Conservation (phyloP, 1,140 invertebrate species). For the Macrobrachium nipponense region DNA sequence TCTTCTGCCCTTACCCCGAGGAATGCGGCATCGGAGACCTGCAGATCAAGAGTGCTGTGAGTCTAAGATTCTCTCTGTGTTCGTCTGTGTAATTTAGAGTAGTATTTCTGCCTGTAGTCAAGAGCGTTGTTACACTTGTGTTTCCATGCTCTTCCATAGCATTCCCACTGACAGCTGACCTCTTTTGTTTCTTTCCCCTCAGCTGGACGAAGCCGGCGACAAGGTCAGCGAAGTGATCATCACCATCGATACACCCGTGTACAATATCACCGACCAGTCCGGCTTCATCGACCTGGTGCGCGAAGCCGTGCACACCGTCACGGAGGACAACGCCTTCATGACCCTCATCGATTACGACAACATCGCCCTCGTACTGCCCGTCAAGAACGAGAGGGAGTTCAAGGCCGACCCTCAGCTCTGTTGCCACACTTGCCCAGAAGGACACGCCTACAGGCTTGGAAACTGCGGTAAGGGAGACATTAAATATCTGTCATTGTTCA, state of each 20-base stretch:
- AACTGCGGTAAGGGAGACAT: conserved; percentile 63
- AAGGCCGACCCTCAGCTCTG: conserved; percentile 64
- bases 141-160: neutral
- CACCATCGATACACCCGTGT: conserved; percentile 65
- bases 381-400: conserved; percentile 45
- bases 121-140: neutral
- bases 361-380: conserved; percentile 64
- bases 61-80: neutral
- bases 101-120: neutral
- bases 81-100: neutral
- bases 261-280: conserved; percentile 65
- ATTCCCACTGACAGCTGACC: neutral
- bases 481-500: neutral
- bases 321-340: conserved; percentile 65
- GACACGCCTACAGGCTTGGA: conserved; percentile 64
- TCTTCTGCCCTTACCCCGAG: conserved; percentile 65
- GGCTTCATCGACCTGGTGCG: conserved; percentile 65
- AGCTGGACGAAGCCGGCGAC: conserved; percentile 60
- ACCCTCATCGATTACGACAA: conserved; percentile 65
- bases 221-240: conserved; percentile 64
- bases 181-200: neutral
- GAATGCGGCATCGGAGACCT: conserved; percentile 65
- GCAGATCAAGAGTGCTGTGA: conserved; percentile 63
- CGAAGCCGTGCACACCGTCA: conserved; percentile 64
- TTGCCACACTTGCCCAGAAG: conserved; percentile 64